Evolutionary conservation across 2,888 invertebrate genomes (phyloP).

Genomic region (Heteromyza rotundicornis): DNA sequence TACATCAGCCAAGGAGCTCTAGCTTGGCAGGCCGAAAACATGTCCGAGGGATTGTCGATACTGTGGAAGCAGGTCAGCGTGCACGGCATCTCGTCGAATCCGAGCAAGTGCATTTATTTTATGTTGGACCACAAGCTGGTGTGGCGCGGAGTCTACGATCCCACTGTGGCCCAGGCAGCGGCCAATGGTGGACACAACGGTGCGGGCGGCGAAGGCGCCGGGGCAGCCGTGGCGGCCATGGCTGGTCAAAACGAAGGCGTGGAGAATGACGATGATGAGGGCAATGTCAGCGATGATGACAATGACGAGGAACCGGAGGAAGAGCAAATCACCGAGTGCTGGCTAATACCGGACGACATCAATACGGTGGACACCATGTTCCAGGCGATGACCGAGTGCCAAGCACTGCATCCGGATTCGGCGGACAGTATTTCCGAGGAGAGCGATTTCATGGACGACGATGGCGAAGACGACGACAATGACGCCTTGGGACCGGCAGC

Average conservation of each 20-base stretch:
- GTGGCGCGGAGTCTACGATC: conserved; percentile 56
- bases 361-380: conserved; percentile 73
- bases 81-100: conserved; percentile 57
- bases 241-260: conserved; percentile 20
- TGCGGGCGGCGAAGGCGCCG: neutral
- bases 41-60: conserved; percentile 56
- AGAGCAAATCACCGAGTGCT: conserved; percentile 69
- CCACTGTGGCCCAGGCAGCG: conserved; percentile 20
- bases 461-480: conserved; percentile 34
- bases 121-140: conserved; percentile 57
- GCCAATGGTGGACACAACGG: conserved; percentile 41
- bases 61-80: conserved; percentile 60
- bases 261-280: conserved; percentile 38
- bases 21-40: conserved; percentile 55
- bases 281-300: conserved; percentile 50
- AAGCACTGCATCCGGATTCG: conserved; percentile 81
- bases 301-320: conserved; percentile 62
- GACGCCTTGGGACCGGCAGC: neutral
- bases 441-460: conserved; percentile 59
- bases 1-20: conserved; percentile 60
- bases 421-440: conserved; percentile 65
- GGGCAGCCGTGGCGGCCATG: conserved; percentile 4
- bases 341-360: conserved; percentile 73
- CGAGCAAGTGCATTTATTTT: conserved; percentile 57
- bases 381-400: conserved; percentile 77